Percentiles rank a stretch among this genome's conserved stretches.
Evolutionary conservation across 2,888 invertebrate genomes (phyloP).

Genomic region (Aporophyla lueneburgensis): DNA sequence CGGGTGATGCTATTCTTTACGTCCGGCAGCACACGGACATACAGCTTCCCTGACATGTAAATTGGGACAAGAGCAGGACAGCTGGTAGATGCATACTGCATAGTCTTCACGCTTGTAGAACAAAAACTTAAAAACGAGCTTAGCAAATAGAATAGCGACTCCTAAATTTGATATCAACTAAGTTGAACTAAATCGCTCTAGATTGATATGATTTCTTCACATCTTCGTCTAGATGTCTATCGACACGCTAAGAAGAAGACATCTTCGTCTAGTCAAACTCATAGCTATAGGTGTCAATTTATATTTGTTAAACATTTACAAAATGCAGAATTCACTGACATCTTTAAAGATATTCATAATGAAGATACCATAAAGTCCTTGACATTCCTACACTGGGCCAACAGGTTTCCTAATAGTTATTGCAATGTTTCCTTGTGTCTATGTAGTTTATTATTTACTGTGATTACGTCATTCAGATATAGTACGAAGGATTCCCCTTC

Average conservation of each 20-base stretch:
- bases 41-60: not conserved
- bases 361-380: constrained; percentile 39
- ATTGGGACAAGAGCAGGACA: not conserved
- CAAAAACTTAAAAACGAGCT: not conserved
- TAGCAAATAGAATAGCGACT: not conserved
- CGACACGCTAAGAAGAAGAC: no score
- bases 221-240: no score
- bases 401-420: constrained; percentile 23
- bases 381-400: constrained; percentile 50
- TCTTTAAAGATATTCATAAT: constrained; percentile 2
- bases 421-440: constrained; percentile 32
- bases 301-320: no score
- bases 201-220: not conserved
- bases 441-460: constrained; percentile 4
- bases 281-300: no score
- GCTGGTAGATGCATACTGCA: not conserved
- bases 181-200: not conserved
- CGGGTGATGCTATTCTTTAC: no score
- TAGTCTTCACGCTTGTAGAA: not conserved
- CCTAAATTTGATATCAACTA: not conserved
- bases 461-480: constrained; percentile 17
- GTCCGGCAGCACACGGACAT: no score
- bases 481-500: constrained; percentile 18
- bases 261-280: not conserved
- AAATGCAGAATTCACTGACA: not conserved